Evolutionary conservation across 2,797 vertebrate genomes (phyloP).

Genomic region (Phataginus tricuspis): DNA sequence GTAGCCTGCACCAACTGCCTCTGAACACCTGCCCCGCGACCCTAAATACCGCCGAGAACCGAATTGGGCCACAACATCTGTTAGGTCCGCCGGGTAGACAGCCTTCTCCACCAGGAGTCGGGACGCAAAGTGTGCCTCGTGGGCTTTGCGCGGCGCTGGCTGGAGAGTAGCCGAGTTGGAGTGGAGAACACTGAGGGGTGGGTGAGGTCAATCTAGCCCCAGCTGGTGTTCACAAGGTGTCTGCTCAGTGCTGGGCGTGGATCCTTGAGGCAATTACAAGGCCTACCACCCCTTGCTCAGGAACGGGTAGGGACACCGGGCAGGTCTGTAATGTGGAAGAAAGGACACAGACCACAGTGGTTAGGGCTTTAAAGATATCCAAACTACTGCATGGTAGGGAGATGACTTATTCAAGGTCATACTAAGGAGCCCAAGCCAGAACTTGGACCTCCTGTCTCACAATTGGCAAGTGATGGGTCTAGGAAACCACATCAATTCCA

Average conservation of each 20-base stretch:
- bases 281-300: accelerated
- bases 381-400: neutral
- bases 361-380: neutral
- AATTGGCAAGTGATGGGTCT: neutral
- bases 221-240: neutral
- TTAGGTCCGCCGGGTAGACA: neutral
- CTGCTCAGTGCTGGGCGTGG: accelerated
- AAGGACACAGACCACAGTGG: neutral
- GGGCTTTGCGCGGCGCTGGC: neutral
- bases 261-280: neutral
- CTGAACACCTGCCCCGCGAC: accelerated
- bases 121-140: accelerated
- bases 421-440: neutral
- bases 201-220: accelerated
- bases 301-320: neutral
- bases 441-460: neutral
- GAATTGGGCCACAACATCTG: too few species aligned
- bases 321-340: neutral
- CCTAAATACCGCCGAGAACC: neutral
- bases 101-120: neutral
- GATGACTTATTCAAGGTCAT: neutral
- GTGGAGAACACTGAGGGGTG: accelerated
- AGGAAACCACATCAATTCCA: accelerated
- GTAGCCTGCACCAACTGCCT: accelerated
- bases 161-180: neutral